Base-by-base conservation (phyloP, 2,113 vertebrate genomes). In the Corydoras sp. region DNA sequence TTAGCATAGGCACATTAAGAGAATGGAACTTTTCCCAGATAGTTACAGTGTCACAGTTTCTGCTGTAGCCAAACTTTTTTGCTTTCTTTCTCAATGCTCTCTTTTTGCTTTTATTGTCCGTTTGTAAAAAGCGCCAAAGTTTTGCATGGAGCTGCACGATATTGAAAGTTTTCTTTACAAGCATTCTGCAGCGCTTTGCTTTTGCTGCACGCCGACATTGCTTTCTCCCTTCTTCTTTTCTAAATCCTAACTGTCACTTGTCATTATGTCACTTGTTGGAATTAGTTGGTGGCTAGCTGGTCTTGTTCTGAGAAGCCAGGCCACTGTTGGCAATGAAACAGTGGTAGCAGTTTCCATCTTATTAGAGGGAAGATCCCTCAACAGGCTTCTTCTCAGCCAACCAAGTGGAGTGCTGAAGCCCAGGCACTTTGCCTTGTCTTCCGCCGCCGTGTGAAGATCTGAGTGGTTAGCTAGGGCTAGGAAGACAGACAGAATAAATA, bases 401-500 rank as follows among this genome's bases (percentile, higher is more conserved):
- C 49, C 68, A 72, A 63, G 61, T 50, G 76, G 71, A 76, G 69
- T 58, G 48, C 49, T 13, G 51, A 55, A 68, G 71, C 74, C 64
- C 76, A 66, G 69, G 74, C 76, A 71, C 71, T 76, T 81, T 74
- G 77, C 65, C 75, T 81, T 81, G 69, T 77, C 59, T 79, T 79
- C 77, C 72, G 74, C 71, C 62, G 64, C 54, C 64, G 70, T 72
- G 68, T 65, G 70, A 79, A 77, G 80, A 76, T 79, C 75, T 75
- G 72, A 77, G 71, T 61, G 73, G 50, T 77, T 69, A 73, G 75
- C 71, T 65, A 68, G 61, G 73, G 67, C 62, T 58, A 74, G 70
- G 67, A 75, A 77, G 74, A 81, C 73, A 81, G 77, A 79, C 75
- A 68, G 77, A 79, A 81, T 81, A 81, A 81, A 75, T 81, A 81